phyloP scores from a whole-genome alignment of 1,140 invertebrate species.

The Drosophila micromelanica region DNA sequence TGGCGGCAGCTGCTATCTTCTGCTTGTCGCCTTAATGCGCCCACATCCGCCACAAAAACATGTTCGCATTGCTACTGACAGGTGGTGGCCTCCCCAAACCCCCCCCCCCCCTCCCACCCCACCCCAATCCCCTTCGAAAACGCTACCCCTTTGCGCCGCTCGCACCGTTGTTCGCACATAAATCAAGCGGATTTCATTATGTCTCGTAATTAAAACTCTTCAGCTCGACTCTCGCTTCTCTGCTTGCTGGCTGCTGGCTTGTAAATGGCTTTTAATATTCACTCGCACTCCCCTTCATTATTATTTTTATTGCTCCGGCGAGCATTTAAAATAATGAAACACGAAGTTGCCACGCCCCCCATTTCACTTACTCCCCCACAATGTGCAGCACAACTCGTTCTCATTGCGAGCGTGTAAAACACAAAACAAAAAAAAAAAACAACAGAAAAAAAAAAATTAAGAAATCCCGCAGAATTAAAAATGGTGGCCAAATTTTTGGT shows the following conservation, averaged over 20 bases:
- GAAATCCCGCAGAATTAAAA: too few species aligned
- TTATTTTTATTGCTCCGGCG: constrained; percentile 46
- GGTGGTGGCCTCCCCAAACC: constrained; percentile 9
- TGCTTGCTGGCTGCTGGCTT: constrained; percentile 5
- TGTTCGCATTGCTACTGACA: constrained; percentile 38
- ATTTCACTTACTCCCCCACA: background rate
- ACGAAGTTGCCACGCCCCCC: background rate
- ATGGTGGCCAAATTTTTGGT: constrained; percentile 11
- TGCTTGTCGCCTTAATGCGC: constrained; percentile 16
- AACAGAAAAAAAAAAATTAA: background rate
- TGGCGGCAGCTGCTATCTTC: constrained; percentile 38
- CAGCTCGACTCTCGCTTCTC: background rate
- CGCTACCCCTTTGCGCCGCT: background rate
- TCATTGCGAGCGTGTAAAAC: background rate
- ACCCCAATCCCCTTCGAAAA: too few species aligned
- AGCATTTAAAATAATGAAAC: constrained; percentile 49
- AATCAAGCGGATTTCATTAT: constrained; percentile 61
- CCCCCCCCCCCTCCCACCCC: too few species aligned
- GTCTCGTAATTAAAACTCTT: constrained; percentile 58
- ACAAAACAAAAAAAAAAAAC: background rate
- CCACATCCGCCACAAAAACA: constrained; percentile 35
- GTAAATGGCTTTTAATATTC: constrained; percentile 53
- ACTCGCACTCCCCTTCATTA: constrained; percentile 39
- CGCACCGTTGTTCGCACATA: constrained; percentile 27
- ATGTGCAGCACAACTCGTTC: constrained; percentile 12